phyloP scores from a whole-genome alignment of 2,113 vertebrate genomes.

The Aspidoscelis tigris region DNA sequence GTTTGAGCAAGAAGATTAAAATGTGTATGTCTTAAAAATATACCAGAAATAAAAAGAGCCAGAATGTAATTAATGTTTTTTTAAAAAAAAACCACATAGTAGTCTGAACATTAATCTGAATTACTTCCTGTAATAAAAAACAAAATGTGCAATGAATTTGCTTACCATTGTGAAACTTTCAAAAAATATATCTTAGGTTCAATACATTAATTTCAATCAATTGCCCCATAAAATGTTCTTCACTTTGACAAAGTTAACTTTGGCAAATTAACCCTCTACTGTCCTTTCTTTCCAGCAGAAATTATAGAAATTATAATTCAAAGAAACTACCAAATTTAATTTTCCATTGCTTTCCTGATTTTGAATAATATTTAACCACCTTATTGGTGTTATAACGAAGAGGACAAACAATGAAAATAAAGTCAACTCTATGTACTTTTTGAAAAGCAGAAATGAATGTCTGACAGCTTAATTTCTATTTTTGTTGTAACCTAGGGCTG shows the following conservation, averaged over 20 bases:
- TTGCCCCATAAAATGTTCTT: neutral
- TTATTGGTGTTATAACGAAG: neutral
- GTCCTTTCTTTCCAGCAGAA: constrained; percentile 1
- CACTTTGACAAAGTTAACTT: neutral
- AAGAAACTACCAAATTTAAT: neutral
- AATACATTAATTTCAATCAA: constrained; percentile 18
- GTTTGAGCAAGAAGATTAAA: constrained; percentile 20
- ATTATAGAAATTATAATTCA: constrained; percentile 2
- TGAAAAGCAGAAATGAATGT: constrained; percentile 19
- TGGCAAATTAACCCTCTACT: no score
- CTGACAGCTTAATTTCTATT: constrained; percentile 3
- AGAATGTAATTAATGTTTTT: constrained; percentile 8
- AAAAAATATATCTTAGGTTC: neutral
- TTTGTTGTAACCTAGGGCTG: neutral
- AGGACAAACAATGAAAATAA: constrained; percentile 35
- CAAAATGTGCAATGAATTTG: constrained; percentile 8
- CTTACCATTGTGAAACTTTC: neutral
- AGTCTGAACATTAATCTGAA: neutral
- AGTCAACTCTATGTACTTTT: constrained; percentile 33
- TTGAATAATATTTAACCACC: neutral
- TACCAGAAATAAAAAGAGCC: neutral
- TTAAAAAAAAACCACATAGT: neutral
- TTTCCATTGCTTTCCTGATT: constrained; percentile 25
- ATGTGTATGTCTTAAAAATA: constrained; percentile 1
- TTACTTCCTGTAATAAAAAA: constrained; percentile 7